Percentiles rank a stretch among this genome's conserved stretches.
Conservation (phyloP, 2,113 vertebrate genomes). For the Daubentonia madagascariensis region DNA sequence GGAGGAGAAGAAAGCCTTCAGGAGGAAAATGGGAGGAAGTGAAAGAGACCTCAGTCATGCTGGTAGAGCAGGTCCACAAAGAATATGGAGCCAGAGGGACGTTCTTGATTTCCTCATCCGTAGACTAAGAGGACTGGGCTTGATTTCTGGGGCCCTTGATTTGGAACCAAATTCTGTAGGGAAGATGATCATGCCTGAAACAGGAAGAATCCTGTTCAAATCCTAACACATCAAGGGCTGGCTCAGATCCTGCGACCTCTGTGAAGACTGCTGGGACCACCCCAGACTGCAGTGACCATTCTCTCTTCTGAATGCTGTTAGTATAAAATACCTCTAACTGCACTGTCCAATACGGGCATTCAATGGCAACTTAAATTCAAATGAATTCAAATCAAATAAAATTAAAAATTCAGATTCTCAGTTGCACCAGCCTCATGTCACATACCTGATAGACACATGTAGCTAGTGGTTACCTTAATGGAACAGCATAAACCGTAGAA, state of each 20-base stretch:
- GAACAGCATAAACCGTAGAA: neutral
- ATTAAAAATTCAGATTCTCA: neutral
- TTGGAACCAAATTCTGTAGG: neutral
- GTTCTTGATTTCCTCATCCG: neutral
- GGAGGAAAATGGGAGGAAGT: neutral
- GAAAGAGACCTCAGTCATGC: neutral
- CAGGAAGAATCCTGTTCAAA: neutral
- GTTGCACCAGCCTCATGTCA: neutral
- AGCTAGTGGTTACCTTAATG: neutral
- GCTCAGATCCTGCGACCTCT: neutral
- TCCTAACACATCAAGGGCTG: neutral
- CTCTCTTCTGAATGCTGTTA: neutral
- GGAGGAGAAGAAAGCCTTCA: neutral
- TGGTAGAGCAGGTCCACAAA: neutral
- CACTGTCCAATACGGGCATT: neutral
- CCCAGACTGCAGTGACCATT: neutral
- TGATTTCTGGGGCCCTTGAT: neutral
- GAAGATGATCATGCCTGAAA: neutral
- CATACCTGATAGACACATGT: neutral
- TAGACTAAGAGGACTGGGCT: neutral
- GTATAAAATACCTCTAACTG: neutral
- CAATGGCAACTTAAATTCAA: neutral
- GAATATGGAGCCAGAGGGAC: neutral
- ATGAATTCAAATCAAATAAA: neutral
- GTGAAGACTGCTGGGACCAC: neutral